Evolutionary conservation across 2,888 invertebrate species (phyloP), one percentile per base, ranked within the genome.

Genomic region (Noctuana brunneofusca): DNA sequence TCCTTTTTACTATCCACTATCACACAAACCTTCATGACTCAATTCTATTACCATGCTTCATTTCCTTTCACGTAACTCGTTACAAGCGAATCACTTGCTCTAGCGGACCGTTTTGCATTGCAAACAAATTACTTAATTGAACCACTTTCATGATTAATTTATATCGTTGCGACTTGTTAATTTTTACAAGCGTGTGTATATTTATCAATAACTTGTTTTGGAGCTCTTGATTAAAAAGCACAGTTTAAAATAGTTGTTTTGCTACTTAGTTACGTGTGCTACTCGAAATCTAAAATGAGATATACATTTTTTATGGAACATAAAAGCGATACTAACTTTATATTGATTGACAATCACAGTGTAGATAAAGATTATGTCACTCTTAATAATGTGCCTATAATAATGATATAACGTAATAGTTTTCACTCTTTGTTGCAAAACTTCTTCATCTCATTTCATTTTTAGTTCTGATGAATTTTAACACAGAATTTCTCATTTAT

Each of bases 71-170:
- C 58, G 58, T 58, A 41, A 52, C 59, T 41, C 8, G 20, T 22
- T 41, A 32, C 52, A 52, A 41, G n/a, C 59, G 43, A 52, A 52
- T 52, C 58, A 52, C 43, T 59, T 43, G 52, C 52, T 59, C 59
- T 20, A 57, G 14, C 41, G 41, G 30, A 56, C 58, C 38, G 54
- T 65, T 68, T 65, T 65, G 70, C 69, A 68, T 68, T 65, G 64
- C 59, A 58, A 68, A 68, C 64, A 50, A 69, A 69, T 63, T 46
- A 65, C 66, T 68, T 66, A 65, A 67, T 65, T 68, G 55, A 55
- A 58, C 62, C 46, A 22, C 56, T 64, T 66, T 62, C 63, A 56
- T 60, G 66, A 64, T 58, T 68, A 63, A 68, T 68, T 65, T 57
- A 64, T 56, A 24, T 43, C 53, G 3, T 55, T 38, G 55, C 55